phyloP scores from a whole-genome alignment of 2,888 invertebrate genomes.

The Troilus luridus region DNA sequence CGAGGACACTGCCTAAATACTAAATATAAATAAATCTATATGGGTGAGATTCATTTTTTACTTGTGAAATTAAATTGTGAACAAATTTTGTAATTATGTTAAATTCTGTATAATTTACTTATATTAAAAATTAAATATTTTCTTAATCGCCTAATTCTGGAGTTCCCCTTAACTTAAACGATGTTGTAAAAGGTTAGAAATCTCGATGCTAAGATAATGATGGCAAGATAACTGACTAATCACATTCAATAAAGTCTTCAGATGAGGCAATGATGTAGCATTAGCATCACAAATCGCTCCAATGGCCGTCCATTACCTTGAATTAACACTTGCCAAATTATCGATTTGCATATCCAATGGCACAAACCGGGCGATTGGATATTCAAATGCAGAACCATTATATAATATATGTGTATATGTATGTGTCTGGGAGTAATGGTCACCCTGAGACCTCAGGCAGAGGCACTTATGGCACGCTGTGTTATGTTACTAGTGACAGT shows the following conservation, averaged over 20 bases:
- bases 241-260: background rate
- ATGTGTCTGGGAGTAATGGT: background rate
- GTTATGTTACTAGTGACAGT: background rate
- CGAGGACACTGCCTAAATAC: no score
- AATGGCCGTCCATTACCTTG: background rate
- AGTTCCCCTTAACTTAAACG: background rate
- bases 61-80: no score
- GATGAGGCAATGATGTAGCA: background rate
- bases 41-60: no score
- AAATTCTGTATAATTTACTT: no score
- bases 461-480: background rate
- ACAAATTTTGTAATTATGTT: no score
- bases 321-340: constrained; percentile 12
- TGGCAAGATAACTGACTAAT: background rate
- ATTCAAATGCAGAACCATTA: background rate
- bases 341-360: background rate
- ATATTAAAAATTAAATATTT: no score
- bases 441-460: background rate
- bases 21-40: no score
- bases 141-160: no score
- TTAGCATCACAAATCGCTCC: background rate
- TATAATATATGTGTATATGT: background rate
- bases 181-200: background rate
- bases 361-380: background rate
- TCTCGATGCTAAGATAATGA: background rate